These are phyloP conservation scores for Bergia sp. DNA, from an alignment of 92 coral and sea anemone species.

Conservation along the genomic window DNA sequence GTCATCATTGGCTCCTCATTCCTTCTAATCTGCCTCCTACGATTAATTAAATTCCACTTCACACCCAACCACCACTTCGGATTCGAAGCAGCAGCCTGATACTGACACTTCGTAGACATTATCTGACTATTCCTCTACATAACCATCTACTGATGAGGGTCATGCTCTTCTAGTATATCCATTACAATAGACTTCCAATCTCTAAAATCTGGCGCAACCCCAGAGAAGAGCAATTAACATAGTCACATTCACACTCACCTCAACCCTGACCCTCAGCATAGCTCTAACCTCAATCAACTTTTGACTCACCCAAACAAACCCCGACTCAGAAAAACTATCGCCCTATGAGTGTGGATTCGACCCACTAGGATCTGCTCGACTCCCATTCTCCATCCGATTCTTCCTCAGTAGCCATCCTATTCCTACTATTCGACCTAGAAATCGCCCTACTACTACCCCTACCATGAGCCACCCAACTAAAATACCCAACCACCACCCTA, in stretches of 20 bases:
- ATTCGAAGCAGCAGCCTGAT: slow-evolving; percentile 82
- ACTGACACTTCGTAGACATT: slow-evolving; percentile 86
- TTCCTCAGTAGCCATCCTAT: neutral
- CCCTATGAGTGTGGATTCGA: neutral
- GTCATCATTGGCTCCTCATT: slow-evolving; percentile 78
- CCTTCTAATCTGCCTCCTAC: slow-evolving; percentile 61
- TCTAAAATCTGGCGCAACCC: neutral
- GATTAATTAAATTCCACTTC: slow-evolving; percentile 58
- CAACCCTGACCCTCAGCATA: neutral
- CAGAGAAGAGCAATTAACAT: neutral
- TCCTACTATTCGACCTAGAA: neutral
- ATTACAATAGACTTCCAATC: neutral
- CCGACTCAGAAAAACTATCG: neutral
- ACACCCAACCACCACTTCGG: slow-evolving; percentile 70
- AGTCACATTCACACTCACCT: neutral
- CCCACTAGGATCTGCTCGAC: neutral
- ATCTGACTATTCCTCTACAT: slow-evolving; percentile 72
- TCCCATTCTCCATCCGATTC: neutral
- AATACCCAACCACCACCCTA: too few relatives aligned
- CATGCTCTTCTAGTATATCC: neutral
- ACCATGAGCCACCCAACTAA: neutral
- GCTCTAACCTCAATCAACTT: neutral
- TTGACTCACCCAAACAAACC: neutral
- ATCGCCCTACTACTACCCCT: neutral
- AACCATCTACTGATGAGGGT: slow-evolving; percentile 70